Base-by-base conservation (phyloP, 2,797 vertebrate genomes). In the Sorex maritimensis region DNA sequence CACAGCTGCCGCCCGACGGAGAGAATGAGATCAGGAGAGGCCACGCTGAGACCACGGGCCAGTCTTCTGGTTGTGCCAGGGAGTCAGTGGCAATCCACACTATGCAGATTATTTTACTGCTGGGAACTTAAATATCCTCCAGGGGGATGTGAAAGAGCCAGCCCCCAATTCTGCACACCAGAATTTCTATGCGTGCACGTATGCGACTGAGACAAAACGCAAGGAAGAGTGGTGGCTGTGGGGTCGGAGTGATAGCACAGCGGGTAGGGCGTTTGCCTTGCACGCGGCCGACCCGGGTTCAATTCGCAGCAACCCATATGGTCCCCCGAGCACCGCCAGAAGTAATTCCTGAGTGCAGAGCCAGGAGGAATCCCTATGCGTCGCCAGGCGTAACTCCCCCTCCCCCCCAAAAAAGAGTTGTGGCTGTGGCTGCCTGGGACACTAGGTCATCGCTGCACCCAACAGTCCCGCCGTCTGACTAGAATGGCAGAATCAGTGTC, bases 401-500 rank as follows among this genome's bases (percentile, higher is more conserved):
- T 34, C 34, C 34, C 34, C 34, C 34, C 34, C 41, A 44, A 44
- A 44, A 44, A 44, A 44, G 41, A 44, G 7, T 44, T 4, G 7
- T 44, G 7, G 41, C 41, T 44, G 41, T 80, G 86, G 85, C 92
- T 92, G 82, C 87, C 67, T n/a, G 68, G 74, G 79, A 90, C 90
- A 94, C 72, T 75, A 75, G 80, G 90, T 71, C 88, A 72, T 0
- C 49, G 72, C 63, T 38, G 72, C 73, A 93, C 79, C 81, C 69
- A 95, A 90, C 38, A 41, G 83, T 77, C 8, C 80, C 0, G 10
- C 80, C 0, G 10, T 34, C 73, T 41, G 88, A 94, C 78, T 49
- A 68, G 78, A 92, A 93, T 81, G 88, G 95, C 93, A 92, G 75
- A 83, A 24, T 65, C 38, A 74, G 81, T 44, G 80, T 94, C 91